Conservation (phyloP, 2,888 invertebrate species). For the Tiliacea citrago region DNA sequence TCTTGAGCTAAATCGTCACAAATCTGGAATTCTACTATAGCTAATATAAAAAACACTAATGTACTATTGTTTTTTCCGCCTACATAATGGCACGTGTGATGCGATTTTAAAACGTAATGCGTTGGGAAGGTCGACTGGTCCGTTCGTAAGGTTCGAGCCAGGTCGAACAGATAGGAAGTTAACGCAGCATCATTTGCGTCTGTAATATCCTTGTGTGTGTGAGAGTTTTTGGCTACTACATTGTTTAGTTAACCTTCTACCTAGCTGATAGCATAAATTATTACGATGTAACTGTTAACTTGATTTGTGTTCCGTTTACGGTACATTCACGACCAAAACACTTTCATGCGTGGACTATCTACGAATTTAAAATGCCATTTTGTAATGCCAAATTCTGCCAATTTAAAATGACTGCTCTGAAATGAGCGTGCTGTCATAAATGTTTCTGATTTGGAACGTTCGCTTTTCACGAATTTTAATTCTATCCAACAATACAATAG, state of each 20-base stretch:
- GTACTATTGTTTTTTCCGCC: constrained; percentile 12
- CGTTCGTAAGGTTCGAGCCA: constrained; percentile 60
- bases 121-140: constrained; percentile 61
- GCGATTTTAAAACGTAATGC: constrained; percentile 48
- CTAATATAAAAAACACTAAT: constrained; percentile 25
- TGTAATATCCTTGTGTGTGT: constrained; percentile 29
- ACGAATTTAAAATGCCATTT: too few species aligned
- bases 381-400: too few species aligned
- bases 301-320: constrained; percentile 22
- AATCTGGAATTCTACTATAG: background rate
- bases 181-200: constrained; percentile 45
- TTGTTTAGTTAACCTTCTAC: constrained; percentile 46
- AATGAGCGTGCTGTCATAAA: background rate
- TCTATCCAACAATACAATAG: background rate
- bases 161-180: constrained; percentile 57
- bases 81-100: constrained; percentile 38
- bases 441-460: background rate
- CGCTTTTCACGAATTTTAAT: background rate
- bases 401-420: constrained; percentile 4
- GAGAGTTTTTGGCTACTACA: constrained; percentile 40
- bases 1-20: background rate
- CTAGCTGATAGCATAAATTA: constrained; percentile 27
- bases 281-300: constrained; percentile 42
- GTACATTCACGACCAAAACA: constrained; percentile 33
- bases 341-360: constrained; percentile 13